A percentile compares a stretch with the other conserved stretches of the same genome.
phyloP scores from a whole-genome alignment of 1,140 invertebrate species.

The Triops cancriformis region DNA sequence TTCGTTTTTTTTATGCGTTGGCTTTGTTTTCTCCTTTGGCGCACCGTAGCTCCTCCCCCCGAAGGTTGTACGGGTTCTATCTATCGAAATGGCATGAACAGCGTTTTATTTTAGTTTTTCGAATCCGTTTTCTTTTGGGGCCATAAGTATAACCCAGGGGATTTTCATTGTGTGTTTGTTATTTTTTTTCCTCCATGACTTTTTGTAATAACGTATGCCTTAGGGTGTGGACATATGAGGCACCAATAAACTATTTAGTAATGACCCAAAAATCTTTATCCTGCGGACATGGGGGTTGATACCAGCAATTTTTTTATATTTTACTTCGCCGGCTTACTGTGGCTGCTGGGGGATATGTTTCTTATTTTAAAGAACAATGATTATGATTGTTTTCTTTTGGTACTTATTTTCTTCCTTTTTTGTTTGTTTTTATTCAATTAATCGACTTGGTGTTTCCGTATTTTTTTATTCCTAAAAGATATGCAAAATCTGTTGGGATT shows the following conservation, averaged over 20 bases:
- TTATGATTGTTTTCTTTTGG: background rate
- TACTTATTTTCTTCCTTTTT: background rate
- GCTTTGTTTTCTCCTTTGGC: background rate
- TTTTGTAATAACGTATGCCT: constrained; percentile 14
- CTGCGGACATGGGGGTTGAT: constrained; percentile 1
- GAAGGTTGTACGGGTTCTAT: constrained; percentile 2
- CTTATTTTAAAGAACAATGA: background rate
- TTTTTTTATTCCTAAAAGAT: background rate
- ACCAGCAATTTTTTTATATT: background rate
- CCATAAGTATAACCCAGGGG: background rate
- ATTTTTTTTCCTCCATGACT: constrained; percentile 7
- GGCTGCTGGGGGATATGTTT: constrained; percentile 6
- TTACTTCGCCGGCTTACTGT: constrained; percentile 12
- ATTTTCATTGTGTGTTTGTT: constrained; percentile 3
- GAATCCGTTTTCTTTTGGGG: background rate
- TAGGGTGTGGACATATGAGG: constrained; percentile 18
- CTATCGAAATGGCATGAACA: background rate
- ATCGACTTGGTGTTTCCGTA: constrained; percentile 14
- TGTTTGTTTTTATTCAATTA: background rate
- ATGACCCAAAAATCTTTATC: constrained; percentile 15
- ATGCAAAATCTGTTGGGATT: background rate
- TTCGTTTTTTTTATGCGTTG: background rate
- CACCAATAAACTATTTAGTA: constrained; percentile 22
- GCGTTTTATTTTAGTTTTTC: background rate
- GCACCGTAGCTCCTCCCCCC: constrained; percentile 4